phyloP scores from a whole-genome alignment of 2,797 vertebrate species.

The Platyrinchus mystaceus region DNA sequence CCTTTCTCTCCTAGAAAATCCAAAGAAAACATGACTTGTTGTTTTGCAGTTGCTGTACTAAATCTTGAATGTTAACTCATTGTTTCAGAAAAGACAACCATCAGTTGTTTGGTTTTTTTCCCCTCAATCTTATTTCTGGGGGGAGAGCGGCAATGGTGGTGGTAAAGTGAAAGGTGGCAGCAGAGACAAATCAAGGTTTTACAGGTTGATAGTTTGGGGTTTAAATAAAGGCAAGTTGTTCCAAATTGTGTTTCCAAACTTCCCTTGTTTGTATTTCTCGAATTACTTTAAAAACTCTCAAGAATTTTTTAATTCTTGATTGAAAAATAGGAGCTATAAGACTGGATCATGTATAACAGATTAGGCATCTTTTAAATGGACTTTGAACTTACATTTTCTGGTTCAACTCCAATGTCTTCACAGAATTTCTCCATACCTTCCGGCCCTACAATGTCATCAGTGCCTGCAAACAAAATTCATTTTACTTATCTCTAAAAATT shows the following conservation, averaged over 20 bases:
- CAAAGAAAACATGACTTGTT: background rate
- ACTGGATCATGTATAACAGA: background rate
- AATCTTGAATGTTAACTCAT: background rate
- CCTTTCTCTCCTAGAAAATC: background rate
- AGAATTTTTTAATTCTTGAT: background rate
- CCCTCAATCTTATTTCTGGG: background rate
- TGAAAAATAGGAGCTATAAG: background rate
- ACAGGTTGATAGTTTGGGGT: background rate
- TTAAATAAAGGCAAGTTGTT: background rate
- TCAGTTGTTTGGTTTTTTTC: background rate
- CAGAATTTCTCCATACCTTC: slow-evolving; percentile 99
- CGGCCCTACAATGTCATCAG: slow-evolving; percentile 94
- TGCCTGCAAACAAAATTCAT: slow-evolving; percentile 76
- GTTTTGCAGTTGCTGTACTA: background rate
- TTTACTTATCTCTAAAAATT: background rate
- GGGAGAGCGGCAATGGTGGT: fast-evolving
- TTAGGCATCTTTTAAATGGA: background rate
- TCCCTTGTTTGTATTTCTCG: background rate
- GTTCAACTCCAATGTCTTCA: slow-evolving; percentile 98
- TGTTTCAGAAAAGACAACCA: background rate
- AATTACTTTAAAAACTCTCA: background rate
- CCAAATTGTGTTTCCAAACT: background rate
- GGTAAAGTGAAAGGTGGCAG: background rate
- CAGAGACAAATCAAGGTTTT: background rate
- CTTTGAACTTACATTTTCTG: slow-evolving; percentile 89